Conservation (phyloP, 2,797 vertebrate genomes). For the Esox masquinongy region DNA sequence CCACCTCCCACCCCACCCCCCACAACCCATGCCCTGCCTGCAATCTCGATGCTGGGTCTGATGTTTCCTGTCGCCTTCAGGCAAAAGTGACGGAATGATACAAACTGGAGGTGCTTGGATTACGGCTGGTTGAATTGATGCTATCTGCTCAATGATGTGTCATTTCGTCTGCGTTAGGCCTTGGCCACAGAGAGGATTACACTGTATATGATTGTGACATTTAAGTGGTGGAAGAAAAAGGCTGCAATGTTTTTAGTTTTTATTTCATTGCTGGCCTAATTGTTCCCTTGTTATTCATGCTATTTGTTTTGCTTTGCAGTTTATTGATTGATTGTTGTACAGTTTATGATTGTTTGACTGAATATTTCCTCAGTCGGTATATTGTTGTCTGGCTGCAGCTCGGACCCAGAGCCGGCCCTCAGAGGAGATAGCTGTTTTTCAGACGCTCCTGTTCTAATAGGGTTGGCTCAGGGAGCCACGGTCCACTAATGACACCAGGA, state of each 20-base stretch:
- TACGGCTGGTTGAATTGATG: slow-evolving; percentile 74
- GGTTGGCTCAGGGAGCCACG: slow-evolving; percentile 66
- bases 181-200: slow-evolving; percentile 68
- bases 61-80: slow-evolving; percentile 62
- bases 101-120: slow-evolving; percentile 71
- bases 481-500: slow-evolving; percentile 74
- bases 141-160: slow-evolving; percentile 77
- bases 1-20: slow-evolving; percentile 43
- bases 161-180: slow-evolving; percentile 75
- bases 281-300: background rate
- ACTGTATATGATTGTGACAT: background rate
- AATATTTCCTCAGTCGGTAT: slow-evolving; percentile 19
- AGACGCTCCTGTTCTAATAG: slow-evolving; percentile 71
- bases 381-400: slow-evolving; percentile 50
- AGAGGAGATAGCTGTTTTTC: slow-evolving; percentile 67
- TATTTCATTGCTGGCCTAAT: no score
- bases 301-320: background rate
- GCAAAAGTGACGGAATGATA: slow-evolving; percentile 78
- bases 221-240: no score
- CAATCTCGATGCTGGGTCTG: slow-evolving; percentile 74
- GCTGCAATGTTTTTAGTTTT: no score
- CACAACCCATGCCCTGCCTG: slow-evolving; percentile 21
- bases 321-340: no score
- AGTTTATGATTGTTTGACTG: background rate
- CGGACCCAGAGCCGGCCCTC: slow-evolving; percentile 31